phyloP scores from a whole-genome alignment of 2,888 invertebrate species.

The Melitaea athalia region DNA sequence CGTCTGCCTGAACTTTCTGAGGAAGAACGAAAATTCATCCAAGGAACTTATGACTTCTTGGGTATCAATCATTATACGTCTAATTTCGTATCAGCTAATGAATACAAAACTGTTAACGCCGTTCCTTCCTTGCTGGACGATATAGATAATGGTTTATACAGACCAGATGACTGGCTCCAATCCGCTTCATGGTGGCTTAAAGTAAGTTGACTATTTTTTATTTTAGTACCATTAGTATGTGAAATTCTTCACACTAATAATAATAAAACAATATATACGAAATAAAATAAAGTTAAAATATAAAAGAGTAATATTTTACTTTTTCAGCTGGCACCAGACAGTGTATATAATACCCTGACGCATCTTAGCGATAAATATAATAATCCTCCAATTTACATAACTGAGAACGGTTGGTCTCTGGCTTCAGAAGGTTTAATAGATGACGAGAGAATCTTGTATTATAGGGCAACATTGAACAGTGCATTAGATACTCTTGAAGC shows the following conservation, averaged over 20 bases:
- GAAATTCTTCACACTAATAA: neutral
- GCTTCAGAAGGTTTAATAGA: slow-evolving; percentile 61
- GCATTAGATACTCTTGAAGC: slow-evolving; percentile 59
- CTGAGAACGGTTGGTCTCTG: slow-evolving; percentile 84
- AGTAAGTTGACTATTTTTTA: slow-evolving; percentile 41
- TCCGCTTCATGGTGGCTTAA: slow-evolving; percentile 56
- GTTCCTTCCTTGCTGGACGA: slow-evolving; percentile 55
- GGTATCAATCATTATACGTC: slow-evolving; percentile 86
- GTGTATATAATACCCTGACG: slow-evolving; percentile 78
- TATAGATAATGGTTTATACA: slow-evolving; percentile 42
- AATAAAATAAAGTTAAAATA: too few relatives aligned
- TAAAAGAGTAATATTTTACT: too few relatives aligned
- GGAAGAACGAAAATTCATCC: slow-evolving; percentile 55
- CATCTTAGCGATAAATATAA: slow-evolving; percentile 75
- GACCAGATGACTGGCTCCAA: slow-evolving; percentile 52
- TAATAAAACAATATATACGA: neutral
- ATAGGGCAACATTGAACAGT: slow-evolving; percentile 61
- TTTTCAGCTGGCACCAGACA: slow-evolving; percentile 79
- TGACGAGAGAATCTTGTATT: slow-evolving; percentile 67
- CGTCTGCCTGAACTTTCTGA: slow-evolving; percentile 65
- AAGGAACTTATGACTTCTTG: slow-evolving; percentile 51
- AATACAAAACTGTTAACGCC: slow-evolving; percentile 39
- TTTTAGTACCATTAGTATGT: neutral
- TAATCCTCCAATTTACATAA: slow-evolving; percentile 79
- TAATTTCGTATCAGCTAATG: slow-evolving; percentile 48